Evolutionary conservation across 2,797 vertebrate genomes (phyloP).

Genomic region (Oophaga sylvatica): DNA sequence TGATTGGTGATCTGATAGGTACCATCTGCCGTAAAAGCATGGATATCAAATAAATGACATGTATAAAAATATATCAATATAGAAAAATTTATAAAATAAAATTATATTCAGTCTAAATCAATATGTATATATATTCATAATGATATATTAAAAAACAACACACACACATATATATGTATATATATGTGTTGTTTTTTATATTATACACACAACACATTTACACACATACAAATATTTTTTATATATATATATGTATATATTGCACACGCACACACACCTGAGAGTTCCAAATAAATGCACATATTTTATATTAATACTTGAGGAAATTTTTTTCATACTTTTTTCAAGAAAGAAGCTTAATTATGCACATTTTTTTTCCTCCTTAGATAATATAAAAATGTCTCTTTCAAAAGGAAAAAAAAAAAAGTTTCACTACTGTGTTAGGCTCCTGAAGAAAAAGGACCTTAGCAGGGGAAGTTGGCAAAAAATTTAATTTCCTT

Average conservation of each 20-base stretch:
- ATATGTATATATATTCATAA: not conserved
- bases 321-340: too few species aligned
- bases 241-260: too few species aligned
- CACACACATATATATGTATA: too few species aligned
- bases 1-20: not conserved
- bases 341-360: too few species aligned
- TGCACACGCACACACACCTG: too few species aligned
- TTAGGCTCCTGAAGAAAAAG: constrained; percentile 75
- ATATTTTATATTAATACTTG: too few species aligned
- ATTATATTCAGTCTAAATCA: too few species aligned
- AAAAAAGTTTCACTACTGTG: constrained; percentile 75
- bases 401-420: constrained; percentile 75
- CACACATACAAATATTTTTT: not conserved
- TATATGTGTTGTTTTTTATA: too few species aligned
- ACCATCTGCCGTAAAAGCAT: not conserved
- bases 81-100: not conserved
- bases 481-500: constrained; percentile 89
- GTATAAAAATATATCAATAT: not conserved
- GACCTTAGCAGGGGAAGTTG: constrained; percentile 82
- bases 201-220: too few species aligned
- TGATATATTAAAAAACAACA: not conserved
- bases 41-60: not conserved
- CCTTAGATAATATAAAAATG: constrained; percentile 75
- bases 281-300: too few species aligned
- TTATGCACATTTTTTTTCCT: constrained; percentile 56